Evolutionary conservation across 1,140 invertebrate species (phyloP).

Genomic region (Pectinophora gossypiella): DNA sequence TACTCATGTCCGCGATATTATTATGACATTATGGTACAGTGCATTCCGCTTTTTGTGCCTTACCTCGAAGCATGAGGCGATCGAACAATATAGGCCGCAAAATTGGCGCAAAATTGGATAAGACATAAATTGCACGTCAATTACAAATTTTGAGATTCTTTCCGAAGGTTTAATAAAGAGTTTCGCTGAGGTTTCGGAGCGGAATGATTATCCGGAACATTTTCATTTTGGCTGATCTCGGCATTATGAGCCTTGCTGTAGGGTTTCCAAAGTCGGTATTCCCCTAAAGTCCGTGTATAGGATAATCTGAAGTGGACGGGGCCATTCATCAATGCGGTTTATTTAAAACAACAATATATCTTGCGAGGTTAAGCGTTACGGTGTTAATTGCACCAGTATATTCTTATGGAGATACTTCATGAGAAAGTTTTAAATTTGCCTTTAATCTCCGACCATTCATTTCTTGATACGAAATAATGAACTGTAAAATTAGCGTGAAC

Average conservation of each 20-base stretch:
- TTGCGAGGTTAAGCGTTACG: constrained; percentile 36
- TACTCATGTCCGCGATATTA: constrained; percentile 48
- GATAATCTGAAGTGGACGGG: constrained; percentile 24
- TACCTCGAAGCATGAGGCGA: constrained; percentile 13
- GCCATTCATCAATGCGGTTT: constrained; percentile 33
- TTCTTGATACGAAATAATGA: not conserved
- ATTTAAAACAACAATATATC: constrained; percentile 45
- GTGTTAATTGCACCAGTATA: constrained; percentile 34
- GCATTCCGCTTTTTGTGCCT: constrained; percentile 29
- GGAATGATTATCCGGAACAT: not conserved
- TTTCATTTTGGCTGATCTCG: not conserved
- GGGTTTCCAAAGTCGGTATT: not conserved
- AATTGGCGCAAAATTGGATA: constrained; percentile 58
- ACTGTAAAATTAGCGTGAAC: not conserved
- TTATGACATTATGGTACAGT: constrained; percentile 41
- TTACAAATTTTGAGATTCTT: constrained; percentile 10
- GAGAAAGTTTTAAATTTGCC: constrained; percentile 23
- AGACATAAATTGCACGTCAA: constrained; percentile 42
- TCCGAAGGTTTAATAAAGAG: not conserved
- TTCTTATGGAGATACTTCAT: constrained; percentile 26
- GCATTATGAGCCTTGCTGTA: not conserved
- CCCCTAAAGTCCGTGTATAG: not conserved
- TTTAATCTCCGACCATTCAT: constrained; percentile 18
- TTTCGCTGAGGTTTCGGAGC: not conserved
- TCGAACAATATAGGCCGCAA: constrained; percentile 19